Base-by-base conservation (phyloP, 35 echinoderm and acorn worm genomes). In the Ophioderma brevispina region DNA sequence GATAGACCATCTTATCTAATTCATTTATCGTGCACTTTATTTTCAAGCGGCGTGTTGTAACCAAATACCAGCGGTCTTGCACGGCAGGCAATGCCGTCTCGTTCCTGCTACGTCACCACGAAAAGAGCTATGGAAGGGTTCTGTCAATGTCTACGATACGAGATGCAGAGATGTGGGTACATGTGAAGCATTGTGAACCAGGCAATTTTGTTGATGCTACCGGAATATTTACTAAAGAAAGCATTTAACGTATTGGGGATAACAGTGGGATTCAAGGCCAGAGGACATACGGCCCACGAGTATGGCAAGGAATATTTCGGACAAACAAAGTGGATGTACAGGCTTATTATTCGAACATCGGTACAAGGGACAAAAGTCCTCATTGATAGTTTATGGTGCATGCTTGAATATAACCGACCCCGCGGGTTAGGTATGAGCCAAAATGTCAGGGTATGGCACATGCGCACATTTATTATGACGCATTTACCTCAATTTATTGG, bases 201-300 rank as follows among this genome's bases (percentile, higher is more conserved):
- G 97, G 96, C 17, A 98, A 98, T 64, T 98, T 98, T 81, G 82
- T 94, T 31, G 92, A 89, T 34, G 96, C 96, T 13, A 98, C 96
- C 17, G 92, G 88, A 38, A 87, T 98, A 32, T 94, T 88, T 56
- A 98, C 96, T n/a, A 82, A 92, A 11, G 92, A 94, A 38, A 91
- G 81, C 49, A 90, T 98, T 18, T 82, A 92, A 31, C 37, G 76
- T 0, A 90, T 98, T 49, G 86, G 85, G 28, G 80, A 80, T 21
- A 87, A 92, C 50, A 76, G 31, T 94, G 92, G 90, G 87, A 78
- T 14, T 32, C 55, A 11, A 92, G 89, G 86, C 55, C 85, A 36
- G 96, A 98, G 15, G 96, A 94, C 39, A 70, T 82, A 25, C 64
- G 87, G 23, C 35, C n/a, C n/a, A 89, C 2, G 87, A 80, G 21